These are phyloP conservation scores for Mallotus villosus DNA, from an alignment of 2,797 vertebrate species.

Conservation along the genomic window DNA sequence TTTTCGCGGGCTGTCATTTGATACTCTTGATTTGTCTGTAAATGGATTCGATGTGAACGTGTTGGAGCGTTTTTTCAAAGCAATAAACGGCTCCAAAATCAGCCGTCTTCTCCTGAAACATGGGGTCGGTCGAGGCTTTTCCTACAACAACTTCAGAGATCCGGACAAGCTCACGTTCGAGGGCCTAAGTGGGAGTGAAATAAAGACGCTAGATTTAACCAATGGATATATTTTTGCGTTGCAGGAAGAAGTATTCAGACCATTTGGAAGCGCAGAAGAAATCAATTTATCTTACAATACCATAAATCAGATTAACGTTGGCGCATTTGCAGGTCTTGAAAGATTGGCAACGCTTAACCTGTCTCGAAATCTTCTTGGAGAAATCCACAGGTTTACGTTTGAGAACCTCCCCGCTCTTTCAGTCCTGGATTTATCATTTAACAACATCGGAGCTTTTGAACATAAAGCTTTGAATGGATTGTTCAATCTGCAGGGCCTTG, in stretches of 20 bases:
- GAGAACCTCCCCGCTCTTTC: conserved; percentile 52
- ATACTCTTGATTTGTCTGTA: conserved; percentile 63
- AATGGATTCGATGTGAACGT: conserved; percentile 60
- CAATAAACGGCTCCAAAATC: conserved; percentile 76
- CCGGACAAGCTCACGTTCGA: conserved; percentile 77
- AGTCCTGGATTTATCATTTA: conserved; percentile 80
- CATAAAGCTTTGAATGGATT: conserved; percentile 70
- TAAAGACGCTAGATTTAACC: conserved; percentile 75
- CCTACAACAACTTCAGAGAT: conserved; percentile 74
- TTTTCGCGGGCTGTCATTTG: conserved; percentile 71
- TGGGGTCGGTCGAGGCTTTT: conserved; percentile 75
- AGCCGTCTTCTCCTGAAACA: conserved; percentile 67
- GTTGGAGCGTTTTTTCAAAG: conserved; percentile 62
- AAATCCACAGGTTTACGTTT: conserved; percentile 76
- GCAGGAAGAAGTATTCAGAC: conserved; percentile 67
- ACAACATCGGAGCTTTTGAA: conserved; percentile 80
- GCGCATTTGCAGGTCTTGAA: conserved; percentile 77
- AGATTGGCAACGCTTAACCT: conserved; percentile 76
- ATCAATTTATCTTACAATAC: conserved; percentile 78
- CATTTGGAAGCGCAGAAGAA: conserved; percentile 57
- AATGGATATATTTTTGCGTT: conserved; percentile 76
- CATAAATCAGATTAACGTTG: conserved; percentile 74
- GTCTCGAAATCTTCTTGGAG: conserved; percentile 82
- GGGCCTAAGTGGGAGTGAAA: conserved; percentile 69
- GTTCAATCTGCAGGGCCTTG: conserved; percentile 60